These are phyloP conservation scores for Phalacrocorax aristotelis DNA, from an alignment of 2,113 vertebrate species.

Conservation along the genomic window DNA sequence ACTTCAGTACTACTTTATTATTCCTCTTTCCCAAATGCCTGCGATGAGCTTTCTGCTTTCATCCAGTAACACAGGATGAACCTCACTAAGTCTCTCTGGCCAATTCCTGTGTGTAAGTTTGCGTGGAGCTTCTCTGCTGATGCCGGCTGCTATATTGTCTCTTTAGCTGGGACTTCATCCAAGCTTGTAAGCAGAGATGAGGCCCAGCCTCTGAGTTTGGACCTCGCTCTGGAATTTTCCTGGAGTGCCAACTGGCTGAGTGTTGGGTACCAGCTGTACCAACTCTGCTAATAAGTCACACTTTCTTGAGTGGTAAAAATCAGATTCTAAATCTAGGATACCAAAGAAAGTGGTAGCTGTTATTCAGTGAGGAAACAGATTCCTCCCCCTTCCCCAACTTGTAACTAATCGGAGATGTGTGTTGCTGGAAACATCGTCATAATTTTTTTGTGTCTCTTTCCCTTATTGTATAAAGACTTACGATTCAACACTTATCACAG, in stretches of 20 bases:
- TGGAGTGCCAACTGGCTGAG: neutral
- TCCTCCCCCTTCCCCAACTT: neutral
- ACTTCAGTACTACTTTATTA: neutral
- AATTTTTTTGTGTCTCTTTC: neutral
- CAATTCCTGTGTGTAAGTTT: neutral
- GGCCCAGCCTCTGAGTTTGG: neutral
- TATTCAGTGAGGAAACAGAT: neutral
- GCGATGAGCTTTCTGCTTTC: neutral
- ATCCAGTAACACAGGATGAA: rapidly evolving
- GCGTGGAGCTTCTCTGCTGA: neutral
- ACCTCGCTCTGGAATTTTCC: neutral
- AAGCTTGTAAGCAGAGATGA: neutral
- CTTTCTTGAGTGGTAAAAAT: neutral
- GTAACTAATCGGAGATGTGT: neutral
- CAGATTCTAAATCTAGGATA: neutral
- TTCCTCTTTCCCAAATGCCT: neutral
- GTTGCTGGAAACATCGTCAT: neutral
- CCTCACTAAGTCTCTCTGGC: neutral
- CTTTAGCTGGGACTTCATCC: neutral
- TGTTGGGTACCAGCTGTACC: neutral
- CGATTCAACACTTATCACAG: neutral
- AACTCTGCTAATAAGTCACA: neutral
- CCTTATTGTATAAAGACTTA: neutral
- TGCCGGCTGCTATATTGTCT: neutral
- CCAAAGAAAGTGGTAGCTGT: neutral